Evolutionary conservation across 2,888 invertebrate species (phyloP), one percentile per base, ranked within the genome.

Genomic region (Girardia tigrina): DNA sequence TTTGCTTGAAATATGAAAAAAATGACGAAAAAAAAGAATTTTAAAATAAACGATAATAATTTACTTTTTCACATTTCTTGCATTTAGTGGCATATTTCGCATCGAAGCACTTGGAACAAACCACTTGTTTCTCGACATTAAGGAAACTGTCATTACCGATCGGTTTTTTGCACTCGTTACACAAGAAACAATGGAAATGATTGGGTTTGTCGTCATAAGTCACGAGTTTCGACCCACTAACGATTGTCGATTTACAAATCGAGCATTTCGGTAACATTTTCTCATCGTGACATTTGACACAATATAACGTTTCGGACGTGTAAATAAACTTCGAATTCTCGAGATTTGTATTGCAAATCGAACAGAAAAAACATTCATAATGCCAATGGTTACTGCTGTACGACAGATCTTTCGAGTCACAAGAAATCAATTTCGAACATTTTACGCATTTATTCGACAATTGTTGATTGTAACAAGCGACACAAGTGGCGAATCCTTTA

Each of bases 51-150:
- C n/a, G n/a, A n/a, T n/a, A 36, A 56, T 20, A 56, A 12, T 23
- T 56, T 56, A 56, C 56, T 23, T 56, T 56, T 56, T 56, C 56
- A 56, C 56, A 56, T n/a, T 56, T 56, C 23, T n/a, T n/a, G 56
- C 56, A 56, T 56, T n/a, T 56, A 6, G n/a, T 56, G n/a, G 56
- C 56, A 56, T 56, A 56, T n/a, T 56, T 56, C n/a, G 4, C n/a
- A 56, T 56, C 56, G n/a, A 56, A 56, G 23, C 56, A 56, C 23
- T 56, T 56, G 4, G 56, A 56, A n/a, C 56, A 56, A 12, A 56
- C 23, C n/a, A n/a, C n/a, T 12, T 23, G 56, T 16, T 56, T 56
- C 8, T 56, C 56, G n/a, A 20, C 20, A 4, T 56, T 4, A 4
- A 56, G 20, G 23, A 56, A 56, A 56, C 56, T 56, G 8, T 56